Conservation (phyloP, 2,797 vertebrate genomes). For the Hippopotamyrus pictus region DNA sequence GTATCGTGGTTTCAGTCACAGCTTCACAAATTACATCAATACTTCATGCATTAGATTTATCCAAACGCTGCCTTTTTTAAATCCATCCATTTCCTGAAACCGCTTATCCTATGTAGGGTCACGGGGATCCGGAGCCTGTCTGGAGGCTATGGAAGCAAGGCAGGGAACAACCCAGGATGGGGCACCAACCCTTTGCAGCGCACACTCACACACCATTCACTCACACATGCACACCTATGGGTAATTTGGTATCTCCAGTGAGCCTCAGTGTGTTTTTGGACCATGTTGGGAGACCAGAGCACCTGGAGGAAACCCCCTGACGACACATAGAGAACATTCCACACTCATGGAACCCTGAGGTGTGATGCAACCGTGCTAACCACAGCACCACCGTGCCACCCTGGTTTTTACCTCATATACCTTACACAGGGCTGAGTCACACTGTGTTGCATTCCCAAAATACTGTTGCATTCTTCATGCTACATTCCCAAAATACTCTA, state of each 20-base stretch:
- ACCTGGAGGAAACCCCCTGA: neutral
- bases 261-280: neutral
- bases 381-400: neutral
- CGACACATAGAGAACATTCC: neutral
- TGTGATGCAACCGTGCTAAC: neutral
- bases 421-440: neutral
- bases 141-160: neutral
- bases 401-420: neutral
- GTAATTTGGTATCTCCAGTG: neutral
- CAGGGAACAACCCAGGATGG: neutral
- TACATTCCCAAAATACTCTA: neutral
- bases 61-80: no score
- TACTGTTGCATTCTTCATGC: neutral
- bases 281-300: neutral
- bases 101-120: neutral
- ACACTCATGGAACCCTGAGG: neutral
- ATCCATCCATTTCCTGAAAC: neutral
- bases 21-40: neutral
- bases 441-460: neutral
- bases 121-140: neutral
- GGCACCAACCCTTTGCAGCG: neutral
- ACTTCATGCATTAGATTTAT: neutral
- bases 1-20: neutral
- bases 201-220: neutral
- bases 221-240: neutral